Evolutionary conservation across 2,888 invertebrate genomes (phyloP).

Genomic region (Emmelina monodactyla): DNA sequence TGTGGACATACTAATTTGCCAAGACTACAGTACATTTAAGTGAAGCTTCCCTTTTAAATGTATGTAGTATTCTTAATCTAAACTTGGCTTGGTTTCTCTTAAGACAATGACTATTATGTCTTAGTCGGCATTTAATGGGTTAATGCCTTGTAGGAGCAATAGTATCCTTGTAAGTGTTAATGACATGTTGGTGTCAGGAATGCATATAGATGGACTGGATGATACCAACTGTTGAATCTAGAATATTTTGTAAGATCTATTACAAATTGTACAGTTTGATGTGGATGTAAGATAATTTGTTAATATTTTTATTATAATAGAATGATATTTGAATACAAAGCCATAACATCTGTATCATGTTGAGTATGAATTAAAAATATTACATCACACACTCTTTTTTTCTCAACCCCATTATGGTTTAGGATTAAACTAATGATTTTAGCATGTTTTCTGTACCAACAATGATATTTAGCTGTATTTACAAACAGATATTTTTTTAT

Average conservation of each 20-base stretch:
- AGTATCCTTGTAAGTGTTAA: slow-evolving; percentile 42
- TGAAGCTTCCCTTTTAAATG: too few relatives aligned
- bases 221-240: slow-evolving; percentile 36
- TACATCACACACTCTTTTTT: slow-evolving; percentile 1
- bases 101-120: too few relatives aligned
- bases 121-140: too few relatives aligned
- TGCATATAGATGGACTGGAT: slow-evolving; percentile 12
- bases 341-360: slow-evolving; percentile 66
- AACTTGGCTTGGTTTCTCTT: too few relatives aligned
- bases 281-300: slow-evolving; percentile 65
- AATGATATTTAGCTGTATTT: too few relatives aligned
- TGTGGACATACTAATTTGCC: too few relatives aligned
- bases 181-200: slow-evolving; percentile 29
- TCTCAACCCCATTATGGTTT: too few relatives aligned
- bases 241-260: slow-evolving; percentile 58
- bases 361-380: slow-evolving; percentile 61
- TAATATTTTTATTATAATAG: slow-evolving; percentile 65
- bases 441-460: too few relatives aligned
- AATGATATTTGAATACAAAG: slow-evolving; percentile 60
- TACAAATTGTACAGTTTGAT: slow-evolving; percentile 63
- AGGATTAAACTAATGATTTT: too few relatives aligned
- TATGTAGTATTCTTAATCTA: too few relatives aligned
- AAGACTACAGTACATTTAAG: too few relatives aligned
- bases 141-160: slow-evolving; percentile 43
- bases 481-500: too few relatives aligned